These are phyloP conservation scores for Cloeon dipterum DNA, from an alignment of 2,888 invertebrate species.

Conservation along the genomic window DNA sequence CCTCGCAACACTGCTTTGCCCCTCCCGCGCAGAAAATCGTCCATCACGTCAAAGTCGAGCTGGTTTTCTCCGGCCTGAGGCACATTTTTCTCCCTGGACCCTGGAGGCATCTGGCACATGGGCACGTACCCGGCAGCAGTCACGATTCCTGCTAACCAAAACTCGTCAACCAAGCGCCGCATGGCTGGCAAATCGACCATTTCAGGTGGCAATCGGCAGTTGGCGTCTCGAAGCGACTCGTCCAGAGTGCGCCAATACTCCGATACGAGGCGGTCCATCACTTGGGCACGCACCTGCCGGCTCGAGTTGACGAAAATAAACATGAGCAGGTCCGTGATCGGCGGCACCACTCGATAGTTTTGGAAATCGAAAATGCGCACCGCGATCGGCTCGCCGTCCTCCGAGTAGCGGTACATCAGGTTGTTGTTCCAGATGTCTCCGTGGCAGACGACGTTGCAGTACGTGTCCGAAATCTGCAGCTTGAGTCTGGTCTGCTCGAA, in stretches of 20 bases:
- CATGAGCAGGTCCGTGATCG: background rate
- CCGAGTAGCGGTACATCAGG: background rate
- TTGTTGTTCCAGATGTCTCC: background rate
- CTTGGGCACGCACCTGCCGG: background rate
- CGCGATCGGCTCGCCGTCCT: background rate
- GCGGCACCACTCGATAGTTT: background rate
- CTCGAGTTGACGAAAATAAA: background rate
- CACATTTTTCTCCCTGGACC: background rate
- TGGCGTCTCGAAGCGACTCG: background rate
- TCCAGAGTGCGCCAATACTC: background rate
- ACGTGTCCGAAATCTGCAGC: background rate
- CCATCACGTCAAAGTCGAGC: background rate
- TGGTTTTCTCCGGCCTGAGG: background rate
- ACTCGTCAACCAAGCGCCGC: background rate
- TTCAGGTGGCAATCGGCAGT: background rate
- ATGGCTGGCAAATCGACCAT: too few relatives aligned
- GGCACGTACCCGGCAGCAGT: background rate
- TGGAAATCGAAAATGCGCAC: background rate
- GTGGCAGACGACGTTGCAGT: background rate
- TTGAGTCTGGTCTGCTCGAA: background rate
- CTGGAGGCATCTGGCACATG: background rate
- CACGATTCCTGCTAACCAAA: background rate
- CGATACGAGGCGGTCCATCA: background rate
- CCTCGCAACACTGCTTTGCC: background rate
- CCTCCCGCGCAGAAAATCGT: background rate